Base-by-base conservation (phyloP, 1,140 invertebrate species). In the Acromyrmex heyeri region DNA sequence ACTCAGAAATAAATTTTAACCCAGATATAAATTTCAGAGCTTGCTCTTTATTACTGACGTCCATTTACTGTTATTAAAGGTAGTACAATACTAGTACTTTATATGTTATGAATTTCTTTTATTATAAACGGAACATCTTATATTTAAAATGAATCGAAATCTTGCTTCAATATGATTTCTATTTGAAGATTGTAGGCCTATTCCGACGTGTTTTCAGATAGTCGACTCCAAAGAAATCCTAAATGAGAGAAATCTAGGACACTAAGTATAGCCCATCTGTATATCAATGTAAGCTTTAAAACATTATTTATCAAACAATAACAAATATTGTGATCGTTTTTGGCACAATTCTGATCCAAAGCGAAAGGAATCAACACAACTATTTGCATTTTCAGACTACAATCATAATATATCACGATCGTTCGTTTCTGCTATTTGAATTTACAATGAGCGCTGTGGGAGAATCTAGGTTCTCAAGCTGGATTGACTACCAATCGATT, bases 401-500 rank as follows among this genome's bases (percentile, higher is more conserved):
- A 12, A 75, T 73, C 12, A 55, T 48, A 27, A 81, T n/a, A 57
- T 44, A 70, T 70, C 30, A 27, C 8, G 14, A 27, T 12, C 24
- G 18, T 34, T 38, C 8, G 38, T 83, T n/a, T 59, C 67, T 62
- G 44, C 55, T 2, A 83, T 50, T 83, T 59, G 24, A 73, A 50
- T 83, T 73, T 30, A 73, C 24, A 59, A 83, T 61, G 38, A 73
- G 18, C 7, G 38, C 12, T 7, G 38, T 24, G 48, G 38, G 24
- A 73, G 59, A 48, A 73, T 2, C n/a, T 14, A 18, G 34, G n/a
- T 44, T 73, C 24, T 18, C 38, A 30, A 30, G 14, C 27, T 24
- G 53, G 53, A 72, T 82, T 55, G 65, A 59, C 21, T 27, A 50
- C 6, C 34, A 14, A 57, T 83, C 24, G 38, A 83, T 83, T 83